phyloP scores from a whole-genome alignment of 1,140 invertebrate genomes.

The Metopolophium dirhodum region DNA sequence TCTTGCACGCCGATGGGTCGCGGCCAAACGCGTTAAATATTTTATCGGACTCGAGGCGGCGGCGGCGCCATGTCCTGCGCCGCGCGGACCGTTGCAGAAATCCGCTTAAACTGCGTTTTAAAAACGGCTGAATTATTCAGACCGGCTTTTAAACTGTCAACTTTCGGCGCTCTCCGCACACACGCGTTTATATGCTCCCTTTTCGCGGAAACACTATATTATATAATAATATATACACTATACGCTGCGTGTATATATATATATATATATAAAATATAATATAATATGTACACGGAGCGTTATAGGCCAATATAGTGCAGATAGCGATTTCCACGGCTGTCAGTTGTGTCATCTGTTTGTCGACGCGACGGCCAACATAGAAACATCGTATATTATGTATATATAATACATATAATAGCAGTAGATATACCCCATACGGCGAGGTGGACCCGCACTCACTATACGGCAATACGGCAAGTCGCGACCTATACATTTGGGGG shows the following conservation, averaged over 20 bases:
- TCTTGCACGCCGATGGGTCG: not conserved
- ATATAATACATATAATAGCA: not conserved
- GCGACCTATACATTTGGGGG: not conserved
- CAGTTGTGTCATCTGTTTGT: not conserved
- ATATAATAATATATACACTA: not conserved
- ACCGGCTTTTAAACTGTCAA: constrained; percentile 66
- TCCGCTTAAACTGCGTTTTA: constrained; percentile 55
- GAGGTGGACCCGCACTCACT: not conserved
- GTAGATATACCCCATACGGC: not conserved
- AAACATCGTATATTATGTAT: not conserved
- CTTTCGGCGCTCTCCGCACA: constrained; percentile 58
- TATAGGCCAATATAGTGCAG: not conserved
- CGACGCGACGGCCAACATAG: not conserved
- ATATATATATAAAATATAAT: not conserved
- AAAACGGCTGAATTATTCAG: constrained; percentile 58
- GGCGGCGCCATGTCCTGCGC: not conserved
- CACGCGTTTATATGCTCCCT: not conserved
- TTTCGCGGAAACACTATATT: not conserved
- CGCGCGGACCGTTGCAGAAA: constrained; percentile 22
- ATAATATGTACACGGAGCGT: not conserved
- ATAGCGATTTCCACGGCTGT: not conserved
- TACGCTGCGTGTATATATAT: not conserved
- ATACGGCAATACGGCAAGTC: not conserved
- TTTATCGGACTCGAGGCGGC: not conserved
- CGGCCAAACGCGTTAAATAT: constrained; percentile 19